These are phyloP conservation scores for Oreonectes daqikongensis DNA, from an alignment of 2,797 vertebrate species.

Conservation along the genomic window DNA sequence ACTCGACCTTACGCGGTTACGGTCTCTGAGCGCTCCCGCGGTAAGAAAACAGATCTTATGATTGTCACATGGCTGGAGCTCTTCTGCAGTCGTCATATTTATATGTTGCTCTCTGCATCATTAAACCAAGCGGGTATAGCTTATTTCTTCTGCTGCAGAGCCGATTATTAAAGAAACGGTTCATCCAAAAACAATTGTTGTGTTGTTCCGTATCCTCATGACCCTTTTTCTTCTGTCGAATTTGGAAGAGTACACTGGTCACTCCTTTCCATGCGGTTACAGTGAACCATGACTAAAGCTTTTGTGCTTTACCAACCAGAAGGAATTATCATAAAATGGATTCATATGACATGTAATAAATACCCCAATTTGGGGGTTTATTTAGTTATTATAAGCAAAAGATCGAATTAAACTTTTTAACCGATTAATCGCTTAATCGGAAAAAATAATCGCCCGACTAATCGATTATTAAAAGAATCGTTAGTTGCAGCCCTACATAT, in stretches of 20 bases:
- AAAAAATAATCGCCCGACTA: too few relatives aligned
- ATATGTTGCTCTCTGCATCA: conserved; percentile 30
- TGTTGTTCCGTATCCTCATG: background rate
- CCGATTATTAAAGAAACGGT: background rate
- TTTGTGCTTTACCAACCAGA: background rate
- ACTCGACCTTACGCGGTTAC: background rate
- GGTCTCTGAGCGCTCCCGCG: conserved; percentile 16
- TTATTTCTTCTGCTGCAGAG: conserved; percentile 10
- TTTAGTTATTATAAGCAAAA: too few relatives aligned
- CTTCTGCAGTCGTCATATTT: conserved; percentile 42
- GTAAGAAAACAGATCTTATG: conserved; percentile 33
- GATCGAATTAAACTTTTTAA: too few relatives aligned
- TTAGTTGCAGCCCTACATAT: too few relatives aligned
- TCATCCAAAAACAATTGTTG: too few relatives aligned
- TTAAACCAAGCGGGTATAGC: conserved; percentile 34
- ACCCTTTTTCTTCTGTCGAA: background rate
- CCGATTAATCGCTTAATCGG: too few relatives aligned
- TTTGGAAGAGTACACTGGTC: background rate
- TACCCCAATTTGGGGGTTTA: too few relatives aligned
- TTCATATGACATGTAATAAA: conserved; percentile 17
- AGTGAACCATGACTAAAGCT: background rate
- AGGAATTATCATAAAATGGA: background rate
- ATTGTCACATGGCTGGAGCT: conserved; percentile 42
- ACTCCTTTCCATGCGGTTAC: background rate
- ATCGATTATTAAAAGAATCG: too few relatives aligned